These are phyloP conservation scores for Aphis gossypii DNA, from an alignment of 1,140 invertebrate species.

Conservation along the genomic window DNA sequence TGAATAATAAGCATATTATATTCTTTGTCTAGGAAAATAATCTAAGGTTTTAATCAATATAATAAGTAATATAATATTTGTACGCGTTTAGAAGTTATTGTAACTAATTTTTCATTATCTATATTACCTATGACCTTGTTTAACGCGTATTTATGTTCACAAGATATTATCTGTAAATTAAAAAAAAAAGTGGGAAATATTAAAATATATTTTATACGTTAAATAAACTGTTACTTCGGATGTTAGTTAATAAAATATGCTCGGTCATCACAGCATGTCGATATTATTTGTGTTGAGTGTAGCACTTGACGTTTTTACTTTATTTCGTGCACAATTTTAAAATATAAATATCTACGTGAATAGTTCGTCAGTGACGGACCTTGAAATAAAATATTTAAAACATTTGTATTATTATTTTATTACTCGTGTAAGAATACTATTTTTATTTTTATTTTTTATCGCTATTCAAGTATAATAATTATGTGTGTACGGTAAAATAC, in stretches of 20 bases:
- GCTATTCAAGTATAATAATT: not conserved
- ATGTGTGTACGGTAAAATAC: not conserved
- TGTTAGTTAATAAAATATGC: conserved; percentile 27
- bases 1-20: not conserved
- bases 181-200: conserved; percentile 40
- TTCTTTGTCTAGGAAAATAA: conserved; percentile 28
- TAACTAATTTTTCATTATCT: conserved; percentile 43
- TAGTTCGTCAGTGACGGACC: not conserved
- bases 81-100: conserved; percentile 19
- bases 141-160: conserved; percentile 26
- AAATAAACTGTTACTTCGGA: not conserved
- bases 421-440: not conserved
- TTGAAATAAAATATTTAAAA: conserved; percentile 33
- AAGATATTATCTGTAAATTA: not conserved
- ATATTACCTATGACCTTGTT: conserved; percentile 49
- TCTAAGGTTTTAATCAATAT: not conserved
- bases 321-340: conserved; percentile 8
- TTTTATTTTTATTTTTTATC: conserved; percentile 4
- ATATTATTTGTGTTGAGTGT: not conserved
- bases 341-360: conserved; percentile 34
- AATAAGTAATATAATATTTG: conserved; percentile 14
- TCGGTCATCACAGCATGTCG: conserved; percentile 9
- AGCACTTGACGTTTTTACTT: conserved; percentile 23
- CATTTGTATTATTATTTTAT: not conserved
- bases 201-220: conserved; percentile 33